phyloP scores from a whole-genome alignment of 2,113 vertebrate species.

The Lophotis ruficrista region DNA sequence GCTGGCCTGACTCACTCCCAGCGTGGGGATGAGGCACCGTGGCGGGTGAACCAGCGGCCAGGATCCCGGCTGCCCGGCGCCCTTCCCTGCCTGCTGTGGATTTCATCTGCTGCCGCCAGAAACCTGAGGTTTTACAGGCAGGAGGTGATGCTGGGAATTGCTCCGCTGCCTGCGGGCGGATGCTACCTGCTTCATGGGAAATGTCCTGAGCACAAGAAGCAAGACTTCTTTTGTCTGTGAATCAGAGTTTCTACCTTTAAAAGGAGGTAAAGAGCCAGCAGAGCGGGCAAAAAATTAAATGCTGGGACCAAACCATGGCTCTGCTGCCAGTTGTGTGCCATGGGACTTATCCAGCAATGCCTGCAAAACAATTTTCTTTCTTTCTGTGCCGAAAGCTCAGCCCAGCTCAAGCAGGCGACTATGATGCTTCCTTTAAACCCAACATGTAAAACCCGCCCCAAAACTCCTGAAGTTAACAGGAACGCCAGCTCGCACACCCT shows the following conservation, averaged over 20 bases:
- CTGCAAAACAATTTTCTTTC: neutral
- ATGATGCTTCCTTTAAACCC: neutral
- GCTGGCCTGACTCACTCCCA: constrained; percentile 33
- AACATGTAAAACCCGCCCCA: neutral
- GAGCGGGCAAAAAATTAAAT: neutral
- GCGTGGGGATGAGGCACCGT: neutral
- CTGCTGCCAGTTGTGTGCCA: fast-evolving
- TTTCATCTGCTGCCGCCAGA: neutral
- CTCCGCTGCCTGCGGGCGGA: neutral
- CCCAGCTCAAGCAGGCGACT: neutral
- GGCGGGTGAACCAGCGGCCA: fast-evolving
- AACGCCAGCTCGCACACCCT: fast-evolving
- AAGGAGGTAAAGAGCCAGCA: neutral
- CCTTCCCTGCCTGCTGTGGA: neutral
- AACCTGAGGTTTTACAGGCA: neutral
- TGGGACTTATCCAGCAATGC: fast-evolving
- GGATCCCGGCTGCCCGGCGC: neutral
- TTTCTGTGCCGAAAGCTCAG: neutral
- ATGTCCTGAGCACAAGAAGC: neutral
- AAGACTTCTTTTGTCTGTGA: neutral
- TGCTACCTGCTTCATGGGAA: neutral
- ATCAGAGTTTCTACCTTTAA: neutral
- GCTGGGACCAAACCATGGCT: neutral
- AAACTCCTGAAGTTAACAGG: neutral
- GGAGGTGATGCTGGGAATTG: neutral